Conservation (phyloP, 1,140 invertebrate genomes). For the Euschistus heros region DNA sequence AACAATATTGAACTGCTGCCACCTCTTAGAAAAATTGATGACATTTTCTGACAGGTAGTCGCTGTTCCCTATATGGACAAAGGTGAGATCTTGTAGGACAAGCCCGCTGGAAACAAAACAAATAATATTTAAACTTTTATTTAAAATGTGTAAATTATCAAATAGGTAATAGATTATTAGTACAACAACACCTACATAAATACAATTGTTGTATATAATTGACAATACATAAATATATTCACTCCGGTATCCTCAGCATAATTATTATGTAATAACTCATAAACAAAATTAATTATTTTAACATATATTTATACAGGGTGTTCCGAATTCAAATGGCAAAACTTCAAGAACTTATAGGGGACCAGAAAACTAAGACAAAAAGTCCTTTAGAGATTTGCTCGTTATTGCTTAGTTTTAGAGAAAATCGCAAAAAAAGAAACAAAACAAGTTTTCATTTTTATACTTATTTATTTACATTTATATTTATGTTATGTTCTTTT, state of each 20-base stretch:
- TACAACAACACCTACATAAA: no score
- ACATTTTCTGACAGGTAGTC: slow-evolving; percentile 76
- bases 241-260: background rate
- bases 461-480: no score
- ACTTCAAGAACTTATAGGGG: no score
- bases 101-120: slow-evolving; percentile 64
- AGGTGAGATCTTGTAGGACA: slow-evolving; percentile 96
- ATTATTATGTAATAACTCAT: background rate
- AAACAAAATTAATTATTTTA: background rate
- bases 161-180: no score
- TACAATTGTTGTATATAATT: no score
- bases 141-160: background rate
- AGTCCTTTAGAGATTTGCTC: no score
- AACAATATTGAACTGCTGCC: slow-evolving; percentile 96
- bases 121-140: background rate
- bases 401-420: no score
- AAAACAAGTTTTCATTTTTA: no score
- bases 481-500: no score
- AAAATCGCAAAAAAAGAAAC: no score
- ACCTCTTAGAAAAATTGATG: slow-evolving; percentile 94
- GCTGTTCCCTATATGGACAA: slow-evolving; percentile 94
- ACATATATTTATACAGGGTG: background rate
- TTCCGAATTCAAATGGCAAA: no score
- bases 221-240: background rate
- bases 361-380: no score